phyloP scores from a whole-genome alignment of 2,113 vertebrate species.

The Corythaeola cristata region DNA sequence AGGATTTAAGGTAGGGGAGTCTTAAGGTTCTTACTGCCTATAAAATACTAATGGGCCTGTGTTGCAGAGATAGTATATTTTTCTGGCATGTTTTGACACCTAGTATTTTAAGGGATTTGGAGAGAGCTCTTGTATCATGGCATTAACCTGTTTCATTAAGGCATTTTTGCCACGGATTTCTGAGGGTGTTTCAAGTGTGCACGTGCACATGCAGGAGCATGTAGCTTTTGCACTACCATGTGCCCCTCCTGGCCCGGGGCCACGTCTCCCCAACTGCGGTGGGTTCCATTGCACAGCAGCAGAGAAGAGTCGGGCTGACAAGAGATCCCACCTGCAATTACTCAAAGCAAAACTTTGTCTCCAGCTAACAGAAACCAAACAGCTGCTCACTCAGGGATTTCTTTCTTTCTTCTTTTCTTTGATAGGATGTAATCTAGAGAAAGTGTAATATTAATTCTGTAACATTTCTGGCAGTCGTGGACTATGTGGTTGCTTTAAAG shows the following conservation, averaged over 20 bases:
- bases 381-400: neutral
- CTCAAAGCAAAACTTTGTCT: neutral
- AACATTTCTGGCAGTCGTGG: neutral
- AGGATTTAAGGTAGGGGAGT: slow-evolving; percentile 58
- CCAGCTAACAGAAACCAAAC: neutral
- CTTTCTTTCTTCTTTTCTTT: neutral
- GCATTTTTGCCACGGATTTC: neutral
- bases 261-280: fast-evolving
- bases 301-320: neutral
- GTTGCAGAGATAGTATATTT: slow-evolving; percentile 47
- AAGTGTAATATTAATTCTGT: neutral
- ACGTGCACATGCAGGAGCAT: neutral
- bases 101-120: slow-evolving; percentile 52
- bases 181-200: neutral
- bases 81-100: slow-evolving; percentile 66
- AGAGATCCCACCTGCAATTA: neutral
- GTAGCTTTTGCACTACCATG: neutral
- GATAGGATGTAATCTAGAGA: neutral
- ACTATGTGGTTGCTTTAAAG: neutral
- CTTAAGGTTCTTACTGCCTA: slow-evolving; percentile 45
- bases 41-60: slow-evolving; percentile 56
- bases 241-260: neutral
- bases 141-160: slow-evolving; percentile 38
- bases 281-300: neutral
- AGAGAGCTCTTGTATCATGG: neutral